Evolutionary conservation across 2,113 vertebrate genomes (phyloP), one percentile per base, ranked within the genome.

Genomic region (Lontra canadensis): DNA sequence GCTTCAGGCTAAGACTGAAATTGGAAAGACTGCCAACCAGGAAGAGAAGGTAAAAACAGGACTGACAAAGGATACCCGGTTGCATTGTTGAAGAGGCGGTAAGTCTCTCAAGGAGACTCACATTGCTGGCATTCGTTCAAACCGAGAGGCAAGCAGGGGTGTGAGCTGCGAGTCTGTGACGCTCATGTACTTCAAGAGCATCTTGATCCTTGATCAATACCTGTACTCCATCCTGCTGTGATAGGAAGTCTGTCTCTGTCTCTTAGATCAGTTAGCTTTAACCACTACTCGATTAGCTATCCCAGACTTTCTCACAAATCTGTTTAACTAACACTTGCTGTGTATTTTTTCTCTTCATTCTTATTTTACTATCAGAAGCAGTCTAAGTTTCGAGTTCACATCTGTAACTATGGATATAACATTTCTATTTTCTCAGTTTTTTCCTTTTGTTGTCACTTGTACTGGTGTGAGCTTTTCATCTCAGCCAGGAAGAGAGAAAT

Each of bases 181-280:
- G 39, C 26, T 65, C 47, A 4, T 2, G 14, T 3, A 47, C 80
- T 90, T 39, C 10, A 83, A 18, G 69, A 81, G 80, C 55, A 26
- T 88, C 67, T 55, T 39, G 36, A 94, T 92, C 86, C 67, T 55
- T n/a, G 36, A 94, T 92, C 86, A 79, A 74, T 57, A 67, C 9
- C 23, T 78, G 36, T 44, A 39, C 25, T 52, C 14, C 78, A 82
- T 49, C 85, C 63, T 88, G 47, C 88, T 55, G 0, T 44, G 74
- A 84, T 39, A 81, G 29, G 26, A 91, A 49, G 36, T 82, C 80
- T 92, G 59, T 84, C 76, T 95, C 85, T 42, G 6, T 83, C 49
- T 91, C 25, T 61, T 26, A 78, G 80, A n/a, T 87, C 65, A 81
- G 71, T 94, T 95, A 81, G 18, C 11, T 85, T 93, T 82, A 84